Evolutionary conservation across 2,797 vertebrate genomes (phyloP).

Genomic region (Pygocentrus nattereri): DNA sequence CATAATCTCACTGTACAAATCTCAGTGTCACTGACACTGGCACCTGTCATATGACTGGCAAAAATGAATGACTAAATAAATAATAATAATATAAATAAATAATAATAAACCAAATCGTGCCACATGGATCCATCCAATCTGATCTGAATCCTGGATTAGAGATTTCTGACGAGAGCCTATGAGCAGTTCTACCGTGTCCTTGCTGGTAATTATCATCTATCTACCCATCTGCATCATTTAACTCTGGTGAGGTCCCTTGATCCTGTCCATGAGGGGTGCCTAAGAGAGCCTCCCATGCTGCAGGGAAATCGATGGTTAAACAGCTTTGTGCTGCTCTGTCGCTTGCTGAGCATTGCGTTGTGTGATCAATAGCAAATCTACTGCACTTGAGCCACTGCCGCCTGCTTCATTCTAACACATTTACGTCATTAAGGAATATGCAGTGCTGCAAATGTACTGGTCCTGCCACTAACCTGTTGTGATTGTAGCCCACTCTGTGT

Average conservation of each 20-base stretch:
- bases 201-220: conserved; percentile 34
- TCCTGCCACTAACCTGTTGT: neutral
- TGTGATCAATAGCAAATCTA: conserved; percentile 49
- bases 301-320: conserved; percentile 55
- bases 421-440: conserved; percentile 35
- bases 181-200: conserved; percentile 12
- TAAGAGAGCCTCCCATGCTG: conserved; percentile 22
- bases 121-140: neutral
- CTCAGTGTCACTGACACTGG: too few relatives aligned
- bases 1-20: too few relatives aligned
- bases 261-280: conserved; percentile 23
- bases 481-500: neutral
- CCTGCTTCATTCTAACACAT: conserved; percentile 30
- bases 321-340: conserved; percentile 34
- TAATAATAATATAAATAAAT: neutral
- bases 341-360: conserved; percentile 39
- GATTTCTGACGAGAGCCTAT: conserved; percentile 28
- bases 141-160: conserved; percentile 12
- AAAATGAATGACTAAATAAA: neutral
- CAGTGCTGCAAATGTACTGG: conserved; percentile 11
- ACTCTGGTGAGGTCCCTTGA: conserved; percentile 35
- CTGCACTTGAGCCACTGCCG: conserved; percentile 39
- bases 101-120: neutral
- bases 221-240: conserved; percentile 36
- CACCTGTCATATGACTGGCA: too few relatives aligned